Percentiles rank a stretch among this genome's conserved stretches.
These are phyloP conservation scores for Triops longicaudatus DNA, from an alignment of 1,140 invertebrate species.

Conservation along the genomic window DNA sequence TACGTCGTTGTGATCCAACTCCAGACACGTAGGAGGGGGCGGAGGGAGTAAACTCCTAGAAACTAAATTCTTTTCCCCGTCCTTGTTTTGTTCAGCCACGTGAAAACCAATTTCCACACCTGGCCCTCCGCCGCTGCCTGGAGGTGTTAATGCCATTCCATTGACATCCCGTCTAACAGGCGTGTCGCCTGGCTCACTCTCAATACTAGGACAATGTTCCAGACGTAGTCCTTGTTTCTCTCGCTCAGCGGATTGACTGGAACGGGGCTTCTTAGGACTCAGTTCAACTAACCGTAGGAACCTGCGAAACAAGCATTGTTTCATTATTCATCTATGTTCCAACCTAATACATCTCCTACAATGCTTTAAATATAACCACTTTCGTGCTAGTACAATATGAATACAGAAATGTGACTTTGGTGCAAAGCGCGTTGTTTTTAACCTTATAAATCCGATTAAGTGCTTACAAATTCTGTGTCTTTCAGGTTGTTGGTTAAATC, in stretches of 20 bases:
- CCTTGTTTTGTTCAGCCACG: neutral
- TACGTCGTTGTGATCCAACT: conserved; percentile 21
- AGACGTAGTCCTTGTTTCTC: neutral
- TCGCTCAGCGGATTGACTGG: neutral
- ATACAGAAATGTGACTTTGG: too few relatives aligned
- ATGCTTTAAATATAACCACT: too few relatives aligned
- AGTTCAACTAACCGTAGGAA: neutral
- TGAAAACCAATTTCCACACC: neutral
- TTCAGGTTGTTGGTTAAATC: too few relatives aligned
- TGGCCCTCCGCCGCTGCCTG: conserved; percentile 25
- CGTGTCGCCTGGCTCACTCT: neutral
- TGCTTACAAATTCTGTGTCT: too few relatives aligned
- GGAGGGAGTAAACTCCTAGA: neutral
- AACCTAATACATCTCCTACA: too few relatives aligned
- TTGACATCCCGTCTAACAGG: neutral
- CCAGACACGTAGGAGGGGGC: neutral
- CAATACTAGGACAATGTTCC: neutral
- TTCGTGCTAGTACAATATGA: too few relatives aligned
- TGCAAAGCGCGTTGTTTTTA: too few relatives aligned
- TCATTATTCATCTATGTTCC: neutral
- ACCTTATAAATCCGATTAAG: too few relatives aligned
- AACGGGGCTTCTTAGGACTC: neutral
- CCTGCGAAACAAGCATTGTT: neutral
- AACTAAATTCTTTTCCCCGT: neutral
- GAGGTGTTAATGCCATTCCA: conserved; percentile 11